phyloP scores from a whole-genome alignment of 2,797 vertebrate species.

The Hoplostethus atlanticus region DNA sequence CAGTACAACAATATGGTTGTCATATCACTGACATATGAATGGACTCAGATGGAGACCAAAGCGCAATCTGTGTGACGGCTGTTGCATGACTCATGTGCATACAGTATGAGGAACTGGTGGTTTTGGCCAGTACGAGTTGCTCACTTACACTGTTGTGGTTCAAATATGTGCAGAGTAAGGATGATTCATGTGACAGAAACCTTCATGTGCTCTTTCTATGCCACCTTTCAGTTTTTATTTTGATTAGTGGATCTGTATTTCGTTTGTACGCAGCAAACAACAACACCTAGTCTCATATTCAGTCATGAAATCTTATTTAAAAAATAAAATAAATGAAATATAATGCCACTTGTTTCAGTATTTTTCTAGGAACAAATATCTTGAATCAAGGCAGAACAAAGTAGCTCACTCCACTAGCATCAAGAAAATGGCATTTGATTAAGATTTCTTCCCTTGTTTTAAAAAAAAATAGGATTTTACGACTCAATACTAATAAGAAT shows the following conservation, averaged over 20 bases:
- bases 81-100: slow-evolving; percentile 66
- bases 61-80: slow-evolving; percentile 62
- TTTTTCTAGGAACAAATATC: too few species aligned
- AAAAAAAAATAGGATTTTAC: neutral
- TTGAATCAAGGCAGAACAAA: too few species aligned
- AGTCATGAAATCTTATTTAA: neutral
- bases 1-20: slow-evolving; percentile 57
- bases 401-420: too few species aligned
- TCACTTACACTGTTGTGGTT: slow-evolving; percentile 40
- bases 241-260: too few species aligned
- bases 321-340: too few species aligned
- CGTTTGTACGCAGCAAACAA: neutral
- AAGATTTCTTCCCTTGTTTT: neutral
- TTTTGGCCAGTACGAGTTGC: slow-evolving; percentile 38
- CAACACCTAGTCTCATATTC: neutral
- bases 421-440: too few species aligned
- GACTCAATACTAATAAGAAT: neutral
- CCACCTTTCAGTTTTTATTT: too few species aligned
- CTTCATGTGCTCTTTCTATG: too few species aligned
- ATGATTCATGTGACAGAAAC: too few species aligned
- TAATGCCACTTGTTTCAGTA: too few species aligned
- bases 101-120: slow-evolving; percentile 54
- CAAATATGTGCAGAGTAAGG: too few species aligned
- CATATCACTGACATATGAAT: slow-evolving; percentile 70
- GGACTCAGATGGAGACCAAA: slow-evolving; percentile 68